These are phyloP conservation scores for Manis crassicaudata DNA, from an alignment of 2,797 vertebrate genomes.

Conservation along the genomic window DNA sequence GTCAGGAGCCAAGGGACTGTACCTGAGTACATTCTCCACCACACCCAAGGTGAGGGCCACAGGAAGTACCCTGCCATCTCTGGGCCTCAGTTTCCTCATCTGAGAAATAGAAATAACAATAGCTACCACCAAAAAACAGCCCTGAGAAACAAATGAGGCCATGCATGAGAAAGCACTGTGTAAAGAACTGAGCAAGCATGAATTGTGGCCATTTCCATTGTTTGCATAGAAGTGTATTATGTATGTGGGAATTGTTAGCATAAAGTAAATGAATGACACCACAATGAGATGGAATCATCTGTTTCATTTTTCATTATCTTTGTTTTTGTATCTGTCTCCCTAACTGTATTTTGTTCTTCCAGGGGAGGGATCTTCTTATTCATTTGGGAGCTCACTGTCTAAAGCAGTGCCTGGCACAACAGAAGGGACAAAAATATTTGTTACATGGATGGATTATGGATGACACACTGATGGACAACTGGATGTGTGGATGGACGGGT, in stretches of 20 bases:
- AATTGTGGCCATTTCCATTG: not conserved
- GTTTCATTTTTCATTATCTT: not conserved
- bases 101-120: not conserved
- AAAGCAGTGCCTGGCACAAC: not conserved
- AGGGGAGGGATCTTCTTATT: not conserved
- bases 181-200: not conserved
- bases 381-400: not conserved
- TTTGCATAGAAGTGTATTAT: not conserved
- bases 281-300: not conserved
- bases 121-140: not conserved
- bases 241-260: not conserved
- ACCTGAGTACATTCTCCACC: not conserved
- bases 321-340: not conserved
- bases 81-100: not conserved
- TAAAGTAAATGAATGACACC: not conserved
- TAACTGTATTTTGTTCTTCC: not conserved
- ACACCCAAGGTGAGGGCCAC: not conserved
- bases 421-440: not conserved
- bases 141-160: not conserved
- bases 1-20: not conserved
- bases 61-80: not conserved
- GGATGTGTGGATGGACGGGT: too few species aligned
- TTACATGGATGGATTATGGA: not conserved
- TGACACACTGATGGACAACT: not conserved
- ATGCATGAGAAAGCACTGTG: not conserved